phyloP scores from a whole-genome alignment of 2,113 vertebrate species.

The Hoplias malabaricus region DNA sequence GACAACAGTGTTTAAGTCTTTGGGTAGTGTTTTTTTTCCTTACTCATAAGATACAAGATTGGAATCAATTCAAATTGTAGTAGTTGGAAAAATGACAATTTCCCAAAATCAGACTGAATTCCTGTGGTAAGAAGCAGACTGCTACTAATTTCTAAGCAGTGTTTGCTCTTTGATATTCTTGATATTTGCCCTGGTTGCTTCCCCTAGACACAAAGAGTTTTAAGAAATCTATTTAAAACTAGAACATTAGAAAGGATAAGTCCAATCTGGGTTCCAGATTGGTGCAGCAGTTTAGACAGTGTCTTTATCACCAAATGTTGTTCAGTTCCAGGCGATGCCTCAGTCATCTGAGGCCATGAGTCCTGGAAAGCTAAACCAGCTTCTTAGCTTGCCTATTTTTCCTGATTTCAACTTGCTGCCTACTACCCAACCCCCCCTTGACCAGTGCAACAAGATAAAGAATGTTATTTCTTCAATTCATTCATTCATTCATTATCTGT shows the following conservation, averaged over 20 bases:
- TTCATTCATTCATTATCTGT: too few relatives aligned
- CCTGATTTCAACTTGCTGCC: too few relatives aligned
- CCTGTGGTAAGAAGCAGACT: background rate
- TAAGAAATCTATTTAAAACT: too few relatives aligned
- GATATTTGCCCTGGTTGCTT: background rate
- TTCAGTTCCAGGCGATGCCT: too few relatives aligned
- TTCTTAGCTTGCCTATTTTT: too few relatives aligned
- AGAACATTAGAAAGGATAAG: background rate
- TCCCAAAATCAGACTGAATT: background rate
- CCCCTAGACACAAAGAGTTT: background rate
- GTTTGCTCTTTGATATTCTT: background rate
- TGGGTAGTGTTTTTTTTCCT: constrained; percentile 75
- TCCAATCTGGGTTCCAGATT: background rate
- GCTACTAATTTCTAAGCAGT: background rate
- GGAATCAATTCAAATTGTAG: background rate
- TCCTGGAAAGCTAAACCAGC: too few relatives aligned
- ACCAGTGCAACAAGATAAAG: too few relatives aligned
- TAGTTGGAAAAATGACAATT: background rate
- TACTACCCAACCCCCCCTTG: too few relatives aligned
- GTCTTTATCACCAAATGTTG: too few relatives aligned
- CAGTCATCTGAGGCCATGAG: too few relatives aligned
- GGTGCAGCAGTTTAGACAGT: background rate
- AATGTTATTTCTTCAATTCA: too few relatives aligned
- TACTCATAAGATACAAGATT: background rate
- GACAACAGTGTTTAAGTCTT: constrained; percentile 93